Evolutionary conservation across 2,113 vertebrate genomes (phyloP), one percentile per base, ranked within the genome.

Genomic region (Clarias batrachus): DNA sequence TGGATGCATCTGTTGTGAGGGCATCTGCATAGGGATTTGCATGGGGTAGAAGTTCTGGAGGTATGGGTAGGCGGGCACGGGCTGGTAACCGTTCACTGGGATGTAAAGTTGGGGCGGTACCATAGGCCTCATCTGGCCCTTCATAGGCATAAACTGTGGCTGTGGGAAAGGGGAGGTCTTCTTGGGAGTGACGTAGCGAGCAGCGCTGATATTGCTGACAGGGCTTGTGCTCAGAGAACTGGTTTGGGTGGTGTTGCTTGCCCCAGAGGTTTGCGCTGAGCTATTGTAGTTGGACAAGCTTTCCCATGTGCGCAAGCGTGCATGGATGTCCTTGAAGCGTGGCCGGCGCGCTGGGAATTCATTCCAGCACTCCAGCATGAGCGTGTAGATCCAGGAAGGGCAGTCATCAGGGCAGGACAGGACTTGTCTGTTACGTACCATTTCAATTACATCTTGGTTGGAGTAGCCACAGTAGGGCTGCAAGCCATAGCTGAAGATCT

Each of bases 171-270:
- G 94, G 21, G 95, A 95, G 78, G 95, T 90, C 94, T 99, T 99
- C 91, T 98, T 99, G 74, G 97, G 96, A 86, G 94, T 96, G 84
- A 96, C 89, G 57, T 98, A 99, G 88, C 97, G 96, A 3, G 96
- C 92, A 12, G 97, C 96, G 87, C 97, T 98, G 90, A 98, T 92
- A 16, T 97, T 98, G 92, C 98, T 99, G 52, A 99, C 96, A 0
- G 98, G 98, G 90, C 97, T 99, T 88, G 97, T 98, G 91, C 97
- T 99, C 79, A 99, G 96, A 0, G 98, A 99, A 90, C 97, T 99
- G 88, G 97, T 99, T 93, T 99, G 98, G 0, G 98, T 99, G 37
- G 96, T 96, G 88, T 98, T 98, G 94, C 97, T 99, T 87, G 97
- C 95, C 23, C 97, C 97, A 2, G 97, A 98, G 1, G 97, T 97